Conservation (phyloP, 2,888 invertebrate species). For the Morpho helenor region DNA sequence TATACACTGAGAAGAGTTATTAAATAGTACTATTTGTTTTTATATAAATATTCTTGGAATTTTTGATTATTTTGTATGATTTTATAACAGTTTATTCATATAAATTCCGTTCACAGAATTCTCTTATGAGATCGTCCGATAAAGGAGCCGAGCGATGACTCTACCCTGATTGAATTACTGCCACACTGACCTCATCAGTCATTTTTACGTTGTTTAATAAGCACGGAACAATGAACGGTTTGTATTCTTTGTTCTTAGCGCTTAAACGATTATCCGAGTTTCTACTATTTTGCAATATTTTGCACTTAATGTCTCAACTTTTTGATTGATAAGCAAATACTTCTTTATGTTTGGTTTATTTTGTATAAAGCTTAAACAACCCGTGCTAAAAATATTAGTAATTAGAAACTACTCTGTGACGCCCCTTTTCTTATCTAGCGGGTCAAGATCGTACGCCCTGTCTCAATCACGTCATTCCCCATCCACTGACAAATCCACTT, state of each 20-base stretch:
- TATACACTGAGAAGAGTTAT: not conserved
- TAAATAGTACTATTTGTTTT: not conserved
- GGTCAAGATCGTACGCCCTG: slow-evolving; percentile 28
- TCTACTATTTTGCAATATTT: not conserved
- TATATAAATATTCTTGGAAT: not conserved
- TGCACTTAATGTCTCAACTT: too few species aligned
- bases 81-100: slow-evolving; percentile 4
- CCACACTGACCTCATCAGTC: slow-evolving; percentile 54
- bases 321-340: too few species aligned
- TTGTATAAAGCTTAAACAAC: not conserved
- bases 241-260: slow-evolving; percentile 32
- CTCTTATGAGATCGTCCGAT: slow-evolving; percentile 16
- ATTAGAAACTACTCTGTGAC: not conserved
- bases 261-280: slow-evolving; percentile 15
- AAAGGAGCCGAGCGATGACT: slow-evolving; percentile 34
- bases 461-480: slow-evolving; percentile 20
- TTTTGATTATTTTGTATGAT: not conserved
- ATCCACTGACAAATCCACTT: slow-evolving; percentile 25
- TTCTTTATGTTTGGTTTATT: too few species aligned
- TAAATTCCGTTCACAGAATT: slow-evolving; percentile 3
- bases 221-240: slow-evolving; percentile 35
- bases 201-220: slow-evolving; percentile 42
- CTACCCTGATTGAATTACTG: slow-evolving; percentile 49
- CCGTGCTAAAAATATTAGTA: not conserved
- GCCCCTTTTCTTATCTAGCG: slow-evolving; percentile 25